Evolutionary conservation across 2,797 vertebrate genomes (phyloP), one percentile per base, ranked within the genome.

Genomic region (Heterohyrax brucei): DNA sequence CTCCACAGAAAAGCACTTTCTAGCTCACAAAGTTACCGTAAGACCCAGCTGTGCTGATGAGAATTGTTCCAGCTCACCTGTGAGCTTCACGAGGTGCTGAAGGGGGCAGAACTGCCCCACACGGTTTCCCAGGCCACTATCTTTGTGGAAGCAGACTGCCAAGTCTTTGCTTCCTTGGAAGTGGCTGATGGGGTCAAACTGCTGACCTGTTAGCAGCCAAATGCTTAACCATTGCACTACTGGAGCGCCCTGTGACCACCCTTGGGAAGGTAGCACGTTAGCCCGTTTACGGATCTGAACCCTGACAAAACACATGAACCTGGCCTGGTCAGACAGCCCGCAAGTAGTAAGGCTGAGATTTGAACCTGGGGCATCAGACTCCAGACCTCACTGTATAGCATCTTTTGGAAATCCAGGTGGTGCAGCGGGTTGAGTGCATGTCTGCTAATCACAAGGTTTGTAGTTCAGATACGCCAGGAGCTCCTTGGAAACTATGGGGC

Each of bases 221-320:
- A 30, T 7, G n/a, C 68, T 72, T 33, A 33, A 33, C 18, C n/a
- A 33, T 39, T 72, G n/a, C 39, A 13, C 14, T 7, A 30, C 68
- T 16, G 21, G 68, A n/a, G n/a, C n/a, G 7, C n/a, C 68, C 21
- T 39, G n/a, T 18, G 21, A n/a, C 10, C 53, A 2, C 0, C 1
- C n/a, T 5, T 5, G 5, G 61, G 48, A 30, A 24, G 39, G 72
- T 7, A 21, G 24, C 2, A 3, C 18, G 2, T 7, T 0, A 9
- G 48, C 61, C 26, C 28, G 3, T 1, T 5, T 22, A 50, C 28
- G 48, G 77, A 4, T 66, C 33, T n/a, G 21, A 4, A 19, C 22
- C n/a, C 84, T 10, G 21, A 73, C 50, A 53, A 1, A 22, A 62
- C 44, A 22, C 10, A 30, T 44, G 33, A 18, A 39, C 30, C 30